Evolutionary conservation across 30 jellyfish, hydroid and myxozoan species (phyloP).

Genomic region (Clytia hemisphaerica): DNA sequence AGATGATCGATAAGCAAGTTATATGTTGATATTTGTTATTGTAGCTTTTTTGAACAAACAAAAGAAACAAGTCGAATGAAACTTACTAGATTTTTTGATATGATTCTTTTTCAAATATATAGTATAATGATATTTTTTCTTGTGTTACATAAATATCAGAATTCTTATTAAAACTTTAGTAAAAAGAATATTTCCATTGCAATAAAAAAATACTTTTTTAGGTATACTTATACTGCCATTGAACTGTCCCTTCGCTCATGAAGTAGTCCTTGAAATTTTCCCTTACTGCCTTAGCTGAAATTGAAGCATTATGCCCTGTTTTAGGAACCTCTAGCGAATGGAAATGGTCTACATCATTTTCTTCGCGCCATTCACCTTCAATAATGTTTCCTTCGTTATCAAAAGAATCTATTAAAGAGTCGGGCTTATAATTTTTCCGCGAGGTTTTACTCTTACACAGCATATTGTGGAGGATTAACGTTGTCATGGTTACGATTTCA

Average conservation of each 20-base stretch:
- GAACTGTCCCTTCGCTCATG: conserved; percentile 52
- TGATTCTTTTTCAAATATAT: neutral
- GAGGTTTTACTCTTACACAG: conserved; percentile 25
- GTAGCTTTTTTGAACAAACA: too few relatives aligned
- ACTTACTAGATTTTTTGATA: neutral
- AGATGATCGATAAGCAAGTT: too few relatives aligned
- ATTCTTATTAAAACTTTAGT: too few relatives aligned
- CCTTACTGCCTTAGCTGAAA: conserved; percentile 31
- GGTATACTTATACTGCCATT: conserved; percentile 53
- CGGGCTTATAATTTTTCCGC: conserved; percentile 30
- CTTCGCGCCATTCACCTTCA: conserved; percentile 39
- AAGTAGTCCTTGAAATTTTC: conserved; percentile 37
- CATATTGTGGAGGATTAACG: conserved; percentile 25
- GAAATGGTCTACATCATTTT: conserved; percentile 11
- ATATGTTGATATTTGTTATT: too few relatives aligned
- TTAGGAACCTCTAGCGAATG: conserved; percentile 15
- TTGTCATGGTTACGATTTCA: neutral
- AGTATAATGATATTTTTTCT: neutral
- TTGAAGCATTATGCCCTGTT: conserved; percentile 37
- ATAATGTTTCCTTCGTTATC: conserved; percentile 1
- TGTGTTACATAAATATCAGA: neutral
- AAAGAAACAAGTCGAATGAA: neutral
- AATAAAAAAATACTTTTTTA: too few relatives aligned
- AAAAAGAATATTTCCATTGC: too few relatives aligned
- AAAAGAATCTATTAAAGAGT: conserved; percentile 26